Evolutionary conservation across 2,113 vertebrate species (phyloP).

Genomic region (Xiphias gladius): DNA sequence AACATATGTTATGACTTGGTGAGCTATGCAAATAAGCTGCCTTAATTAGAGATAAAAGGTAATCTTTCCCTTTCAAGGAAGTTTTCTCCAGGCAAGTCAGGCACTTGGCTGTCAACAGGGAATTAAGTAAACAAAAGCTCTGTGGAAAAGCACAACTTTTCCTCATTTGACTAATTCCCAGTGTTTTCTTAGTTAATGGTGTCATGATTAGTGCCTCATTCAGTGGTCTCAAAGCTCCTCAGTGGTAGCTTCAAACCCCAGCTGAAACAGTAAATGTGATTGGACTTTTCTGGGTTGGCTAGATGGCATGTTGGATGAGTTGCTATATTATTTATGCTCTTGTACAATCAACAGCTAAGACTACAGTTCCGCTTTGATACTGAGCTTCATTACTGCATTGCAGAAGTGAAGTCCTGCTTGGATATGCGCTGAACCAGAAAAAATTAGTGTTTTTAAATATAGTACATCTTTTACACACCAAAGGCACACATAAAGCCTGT

Average conservation of each 20-base stretch:
- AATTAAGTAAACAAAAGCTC: slow-evolving; percentile 84
- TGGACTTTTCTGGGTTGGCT: slow-evolving; percentile 82
- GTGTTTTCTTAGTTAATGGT: slow-evolving; percentile 81
- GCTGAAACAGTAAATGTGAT: slow-evolving; percentile 75
- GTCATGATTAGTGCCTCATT: slow-evolving; percentile 75
- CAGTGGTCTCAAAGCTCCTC: slow-evolving; percentile 76
- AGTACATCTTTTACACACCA: slow-evolving; percentile 75
- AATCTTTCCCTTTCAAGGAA: slow-evolving; percentile 76
- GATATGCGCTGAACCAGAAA: slow-evolving; percentile 54
- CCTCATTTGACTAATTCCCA: slow-evolving; percentile 78
- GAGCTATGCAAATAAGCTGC: slow-evolving; percentile 81
- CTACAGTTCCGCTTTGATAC: slow-evolving; percentile 77
- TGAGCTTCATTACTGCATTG: slow-evolving; percentile 55
- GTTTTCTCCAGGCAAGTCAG: slow-evolving; percentile 74
- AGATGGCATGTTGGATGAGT: slow-evolving; percentile 80
- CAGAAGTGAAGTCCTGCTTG: slow-evolving; percentile 61
- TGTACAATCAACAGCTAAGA: slow-evolving; percentile 80
- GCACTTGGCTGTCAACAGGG: slow-evolving; percentile 80
- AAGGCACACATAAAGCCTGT: slow-evolving; percentile 69
- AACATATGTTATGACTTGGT: slow-evolving; percentile 84
- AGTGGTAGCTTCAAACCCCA: slow-evolving; percentile 67
- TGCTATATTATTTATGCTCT: slow-evolving; percentile 79
- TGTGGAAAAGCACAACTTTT: slow-evolving; percentile 74
- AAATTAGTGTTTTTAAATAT: slow-evolving; percentile 76
- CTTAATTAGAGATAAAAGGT: slow-evolving; percentile 83